phyloP scores from a whole-genome alignment of 2,888 invertebrate genomes.

The Noctua comes region DNA sequence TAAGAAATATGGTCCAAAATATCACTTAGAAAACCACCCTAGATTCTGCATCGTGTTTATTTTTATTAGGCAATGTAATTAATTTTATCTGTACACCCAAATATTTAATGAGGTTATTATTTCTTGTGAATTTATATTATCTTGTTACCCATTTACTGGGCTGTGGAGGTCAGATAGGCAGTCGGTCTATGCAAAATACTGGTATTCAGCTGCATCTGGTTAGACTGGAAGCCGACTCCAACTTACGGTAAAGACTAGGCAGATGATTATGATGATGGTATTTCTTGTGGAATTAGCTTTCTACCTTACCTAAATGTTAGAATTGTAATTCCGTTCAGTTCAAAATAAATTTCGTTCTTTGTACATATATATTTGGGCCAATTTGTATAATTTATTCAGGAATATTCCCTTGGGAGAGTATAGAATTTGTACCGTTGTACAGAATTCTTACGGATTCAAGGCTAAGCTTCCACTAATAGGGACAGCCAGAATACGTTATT shows the following conservation, averaged over 20 bases:
- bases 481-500: slow-evolving; percentile 33
- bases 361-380: slow-evolving; percentile 30
- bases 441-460: slow-evolving; percentile 36
- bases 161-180: neutral
- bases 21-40: slow-evolving; percentile 2
- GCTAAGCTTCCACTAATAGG: slow-evolving; percentile 27
- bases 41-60: slow-evolving; percentile 37
- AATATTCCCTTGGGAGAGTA: slow-evolving; percentile 36
- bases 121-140: slow-evolving; percentile 4
- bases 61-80: slow-evolving; percentile 36
- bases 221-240: neutral
- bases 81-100: slow-evolving; percentile 39
- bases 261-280: neutral
- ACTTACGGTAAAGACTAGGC: too few relatives aligned
- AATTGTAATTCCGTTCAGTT: slow-evolving; percentile 3
- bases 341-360: slow-evolving; percentile 8
- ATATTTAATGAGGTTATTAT: slow-evolving; percentile 19
- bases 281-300: neutral
- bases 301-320: neutral
- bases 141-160: neutral
- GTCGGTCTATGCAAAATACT: neutral
- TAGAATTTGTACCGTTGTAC: slow-evolving; percentile 27
- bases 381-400: slow-evolving; percentile 45
- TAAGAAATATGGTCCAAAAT: slow-evolving; percentile 47
- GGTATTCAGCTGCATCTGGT: neutral